These are phyloP conservation scores for Spinus pinus DNA, from an alignment of 2,797 vertebrate species.

Conservation along the genomic window DNA sequence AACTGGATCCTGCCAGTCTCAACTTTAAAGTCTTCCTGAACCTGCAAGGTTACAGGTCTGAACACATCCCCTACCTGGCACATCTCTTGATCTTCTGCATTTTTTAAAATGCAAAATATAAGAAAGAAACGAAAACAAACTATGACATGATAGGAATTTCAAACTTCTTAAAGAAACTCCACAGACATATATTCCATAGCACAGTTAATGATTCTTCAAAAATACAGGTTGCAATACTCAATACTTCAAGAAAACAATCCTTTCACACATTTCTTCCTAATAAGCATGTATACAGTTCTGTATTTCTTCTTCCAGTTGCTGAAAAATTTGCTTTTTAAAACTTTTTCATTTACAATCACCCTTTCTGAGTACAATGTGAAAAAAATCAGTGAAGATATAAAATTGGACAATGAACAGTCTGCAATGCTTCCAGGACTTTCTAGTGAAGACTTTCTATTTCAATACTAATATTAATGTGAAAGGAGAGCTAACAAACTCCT, in stretches of 20 bases:
- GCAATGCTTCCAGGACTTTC: background rate
- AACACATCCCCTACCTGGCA: slow-evolving; percentile 59
- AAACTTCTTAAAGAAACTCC: background rate
- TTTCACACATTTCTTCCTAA: background rate
- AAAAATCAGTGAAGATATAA: background rate
- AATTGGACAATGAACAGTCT: background rate
- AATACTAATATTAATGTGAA: background rate
- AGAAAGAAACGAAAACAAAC: slow-evolving; percentile 32
- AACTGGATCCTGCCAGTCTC: slow-evolving; percentile 71
- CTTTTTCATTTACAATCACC: background rate
- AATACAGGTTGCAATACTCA: background rate
- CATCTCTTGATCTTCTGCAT: slow-evolving; percentile 4
- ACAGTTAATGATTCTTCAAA: background rate
- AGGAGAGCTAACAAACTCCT: background rate
- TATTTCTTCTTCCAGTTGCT: background rate
- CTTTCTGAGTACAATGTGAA: background rate
- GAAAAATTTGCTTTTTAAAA: background rate
- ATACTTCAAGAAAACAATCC: background rate
- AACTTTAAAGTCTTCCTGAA: slow-evolving; percentile 74
- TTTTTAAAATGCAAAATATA: background rate
- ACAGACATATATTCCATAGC: background rate
- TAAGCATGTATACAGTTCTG: background rate
- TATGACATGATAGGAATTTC: slow-evolving; percentile 13
- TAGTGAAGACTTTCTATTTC: background rate
- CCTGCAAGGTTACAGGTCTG: slow-evolving; percentile 66